Conservation (phyloP, 2,888 invertebrate genomes). For the Trachelus iudaicus region DNA sequence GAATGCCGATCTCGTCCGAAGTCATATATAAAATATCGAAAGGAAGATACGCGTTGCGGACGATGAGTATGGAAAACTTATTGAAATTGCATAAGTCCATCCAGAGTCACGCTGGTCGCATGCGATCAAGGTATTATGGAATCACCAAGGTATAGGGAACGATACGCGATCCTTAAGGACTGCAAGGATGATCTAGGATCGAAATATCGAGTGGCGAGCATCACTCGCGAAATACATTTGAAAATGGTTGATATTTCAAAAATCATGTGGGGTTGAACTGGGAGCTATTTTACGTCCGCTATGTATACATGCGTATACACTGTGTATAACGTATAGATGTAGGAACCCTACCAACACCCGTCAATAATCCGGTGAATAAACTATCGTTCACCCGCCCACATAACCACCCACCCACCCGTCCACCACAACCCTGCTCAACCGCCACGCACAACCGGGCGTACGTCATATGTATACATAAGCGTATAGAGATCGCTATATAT, state of each 20-base stretch:
- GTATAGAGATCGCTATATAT: background rate
- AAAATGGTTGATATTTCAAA: slow-evolving; percentile 49
- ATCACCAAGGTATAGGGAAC: background rate
- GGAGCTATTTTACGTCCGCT: slow-evolving; percentile 61
- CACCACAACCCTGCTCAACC: slow-evolving; percentile 50
- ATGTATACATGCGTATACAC: slow-evolving; percentile 32
- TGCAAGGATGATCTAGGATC: background rate
- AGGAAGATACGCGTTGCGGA: background rate
- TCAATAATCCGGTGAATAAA: slow-evolving; percentile 66
- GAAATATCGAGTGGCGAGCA: slow-evolving; percentile 13
- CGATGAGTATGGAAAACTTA: background rate
- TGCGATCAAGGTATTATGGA: background rate
- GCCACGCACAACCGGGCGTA: slow-evolving; percentile 37
- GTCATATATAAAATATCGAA: background rate
- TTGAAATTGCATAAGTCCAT: background rate
- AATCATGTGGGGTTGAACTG: slow-evolving; percentile 52
- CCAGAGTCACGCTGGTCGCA: background rate
- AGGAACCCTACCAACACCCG: slow-evolving; percentile 53
- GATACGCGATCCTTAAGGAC: background rate
- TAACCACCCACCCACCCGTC: slow-evolving; percentile 44
- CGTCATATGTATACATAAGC: slow-evolving; percentile 3
- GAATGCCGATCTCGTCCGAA: background rate
- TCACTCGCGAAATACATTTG: slow-evolving; percentile 46
- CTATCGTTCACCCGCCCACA: slow-evolving; percentile 61
- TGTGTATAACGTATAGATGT: background rate